phyloP scores from a whole-genome alignment of 2,888 invertebrate species.

The Sussaba pulchella region DNA sequence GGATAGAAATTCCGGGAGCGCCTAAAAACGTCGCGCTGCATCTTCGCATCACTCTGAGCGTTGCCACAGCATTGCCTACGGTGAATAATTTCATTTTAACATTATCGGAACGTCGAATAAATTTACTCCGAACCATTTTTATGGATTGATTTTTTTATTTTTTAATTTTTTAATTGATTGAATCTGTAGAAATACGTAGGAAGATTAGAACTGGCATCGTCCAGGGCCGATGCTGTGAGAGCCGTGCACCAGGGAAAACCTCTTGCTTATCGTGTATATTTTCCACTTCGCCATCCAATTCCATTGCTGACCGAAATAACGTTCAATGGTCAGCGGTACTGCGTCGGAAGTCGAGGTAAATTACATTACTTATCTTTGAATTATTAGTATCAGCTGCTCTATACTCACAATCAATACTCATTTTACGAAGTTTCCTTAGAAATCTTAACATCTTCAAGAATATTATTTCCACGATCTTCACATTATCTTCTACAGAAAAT shows the following conservation, averaged over 20 bases:
- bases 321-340: slow-evolving; percentile 76
- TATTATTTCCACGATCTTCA: no score
- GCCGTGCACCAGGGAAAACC: slow-evolving; percentile 74
- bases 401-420: no score
- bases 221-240: slow-evolving; percentile 74
- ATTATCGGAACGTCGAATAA: background rate
- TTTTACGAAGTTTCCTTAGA: no score
- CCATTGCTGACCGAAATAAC: slow-evolving; percentile 76
- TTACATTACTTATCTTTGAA: no score
- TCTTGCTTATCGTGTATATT: slow-evolving; percentile 77
- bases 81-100: slow-evolving; percentile 63
- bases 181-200: slow-evolving; percentile 78
- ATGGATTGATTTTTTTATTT: slow-evolving; percentile 6
- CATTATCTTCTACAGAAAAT: no score
- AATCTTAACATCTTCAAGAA: no score
- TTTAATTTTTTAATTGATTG: no score
- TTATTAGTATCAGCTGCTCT: background rate
- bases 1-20: slow-evolving; percentile 74
- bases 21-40: slow-evolving; percentile 72
- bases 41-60: slow-evolving; percentile 73
- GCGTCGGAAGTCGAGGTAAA: slow-evolving; percentile 76
- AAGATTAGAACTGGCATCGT: slow-evolving; percentile 75
- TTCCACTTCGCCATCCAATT: slow-evolving; percentile 78
- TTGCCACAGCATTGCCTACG: slow-evolving; percentile 74
- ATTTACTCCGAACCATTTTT: background rate